These are phyloP conservation scores for Delia radicum DNA, from an alignment of 1,140 invertebrate species.

Conservation along the genomic window DNA sequence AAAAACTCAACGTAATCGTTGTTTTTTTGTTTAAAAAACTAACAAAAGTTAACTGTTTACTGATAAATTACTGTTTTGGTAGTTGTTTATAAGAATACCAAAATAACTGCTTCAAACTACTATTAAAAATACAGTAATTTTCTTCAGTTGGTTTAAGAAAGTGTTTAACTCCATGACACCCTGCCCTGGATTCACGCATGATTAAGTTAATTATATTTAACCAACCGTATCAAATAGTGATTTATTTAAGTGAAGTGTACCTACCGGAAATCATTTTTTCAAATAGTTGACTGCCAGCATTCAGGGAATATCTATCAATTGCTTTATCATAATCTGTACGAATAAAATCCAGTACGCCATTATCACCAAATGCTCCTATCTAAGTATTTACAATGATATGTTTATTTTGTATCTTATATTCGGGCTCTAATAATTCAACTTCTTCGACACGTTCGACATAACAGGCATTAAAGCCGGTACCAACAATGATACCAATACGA, in stretches of 20 bases:
- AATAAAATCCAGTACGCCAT: slow-evolving; percentile 79
- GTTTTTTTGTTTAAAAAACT: too few relatives aligned
- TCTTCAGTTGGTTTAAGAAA: too few relatives aligned
- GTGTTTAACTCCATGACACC: too few relatives aligned
- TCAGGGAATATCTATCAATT: slow-evolving; percentile 80
- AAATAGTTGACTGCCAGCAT: slow-evolving; percentile 75
- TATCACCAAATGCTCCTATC: slow-evolving; percentile 96
- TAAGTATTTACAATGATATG: slow-evolving; percentile 92
- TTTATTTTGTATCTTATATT: slow-evolving; percentile 78
- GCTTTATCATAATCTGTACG: slow-evolving; percentile 79
- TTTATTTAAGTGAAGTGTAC: slow-evolving; percentile 60
- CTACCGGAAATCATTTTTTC: slow-evolving; percentile 91
- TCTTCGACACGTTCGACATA: slow-evolving; percentile 77
- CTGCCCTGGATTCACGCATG: too few relatives aligned
- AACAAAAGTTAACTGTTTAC: too few relatives aligned
- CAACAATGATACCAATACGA: slow-evolving; percentile 61
- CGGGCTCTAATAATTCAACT: slow-evolving; percentile 41
- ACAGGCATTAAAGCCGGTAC: slow-evolving; percentile 93
- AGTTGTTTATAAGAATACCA: too few relatives aligned
- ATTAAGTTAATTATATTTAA: too few relatives aligned
- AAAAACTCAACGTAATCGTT: too few relatives aligned
- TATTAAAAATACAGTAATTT: too few relatives aligned
- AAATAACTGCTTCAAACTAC: too few relatives aligned
- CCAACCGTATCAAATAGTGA: too few relatives aligned
- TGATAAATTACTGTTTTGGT: too few relatives aligned